These are phyloP conservation scores for Ryuthela nishihirai DNA, from an alignment of 2,888 invertebrate species.

Conservation along the genomic window DNA sequence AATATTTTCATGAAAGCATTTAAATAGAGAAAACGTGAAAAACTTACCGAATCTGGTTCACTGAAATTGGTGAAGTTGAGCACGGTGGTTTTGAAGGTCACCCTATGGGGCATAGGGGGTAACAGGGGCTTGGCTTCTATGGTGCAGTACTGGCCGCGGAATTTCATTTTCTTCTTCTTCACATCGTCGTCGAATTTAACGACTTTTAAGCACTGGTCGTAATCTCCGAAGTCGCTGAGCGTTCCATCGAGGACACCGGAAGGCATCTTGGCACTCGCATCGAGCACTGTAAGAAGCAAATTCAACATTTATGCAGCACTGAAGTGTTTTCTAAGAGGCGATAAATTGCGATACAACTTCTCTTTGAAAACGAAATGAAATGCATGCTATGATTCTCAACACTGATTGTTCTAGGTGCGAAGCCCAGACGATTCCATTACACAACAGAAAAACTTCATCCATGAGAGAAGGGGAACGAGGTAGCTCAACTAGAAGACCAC, in stretches of 20 bases:
- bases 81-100: slow-evolving; percentile 26
- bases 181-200: slow-evolving; percentile 8
- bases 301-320: too few relatives aligned
- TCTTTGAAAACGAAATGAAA: too few relatives aligned
- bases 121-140: slow-evolving; percentile 17
- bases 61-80: slow-evolving; percentile 18
- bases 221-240: slow-evolving; percentile 25
- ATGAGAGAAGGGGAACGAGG: too few relatives aligned
- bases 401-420: too few relatives aligned
- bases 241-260: slow-evolving; percentile 29
- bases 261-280: slow-evolving; percentile 23
- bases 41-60: slow-evolving; percentile 25
- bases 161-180: slow-evolving; percentile 17
- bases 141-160: slow-evolving; percentile 28
- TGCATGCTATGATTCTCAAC: too few relatives aligned
- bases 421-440: too few relatives aligned
- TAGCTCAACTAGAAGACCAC: too few relatives aligned
- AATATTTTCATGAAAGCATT: neutral
- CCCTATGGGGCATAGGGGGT: slow-evolving; percentile 15
- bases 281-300: slow-evolving; percentile 31
- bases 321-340: too few relatives aligned
- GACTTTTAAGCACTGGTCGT: slow-evolving; percentile 23
- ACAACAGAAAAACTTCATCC: too few relatives aligned
- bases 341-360: too few relatives aligned
- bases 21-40: neutral